These are phyloP conservation scores for Globodera rostochiensis DNA, from an alignment of 1,140 invertebrate genomes.

Conservation along the genomic window DNA sequence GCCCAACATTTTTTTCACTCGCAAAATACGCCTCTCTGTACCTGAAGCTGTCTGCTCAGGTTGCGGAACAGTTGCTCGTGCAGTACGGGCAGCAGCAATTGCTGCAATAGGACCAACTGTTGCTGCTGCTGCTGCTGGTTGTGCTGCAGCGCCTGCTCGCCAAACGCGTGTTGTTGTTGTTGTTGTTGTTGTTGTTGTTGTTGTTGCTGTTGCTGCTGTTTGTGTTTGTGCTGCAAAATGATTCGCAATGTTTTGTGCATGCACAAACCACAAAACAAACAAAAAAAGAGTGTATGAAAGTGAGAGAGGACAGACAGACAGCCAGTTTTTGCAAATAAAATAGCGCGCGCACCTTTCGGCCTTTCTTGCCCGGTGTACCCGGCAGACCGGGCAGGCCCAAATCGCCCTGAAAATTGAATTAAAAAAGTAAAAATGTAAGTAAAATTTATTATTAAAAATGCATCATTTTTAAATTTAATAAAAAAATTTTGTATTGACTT, in stretches of 20 bases:
- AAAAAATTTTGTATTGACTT: too few species aligned
- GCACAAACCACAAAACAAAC: conserved; percentile 22
- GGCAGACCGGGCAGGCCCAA: conserved; percentile 32
- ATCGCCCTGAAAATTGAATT: conserved; percentile 1
- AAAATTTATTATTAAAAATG: too few species aligned
- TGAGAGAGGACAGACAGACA: conserved; percentile 15
- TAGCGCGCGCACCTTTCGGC: conserved; percentile 34
- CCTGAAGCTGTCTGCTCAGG: conserved; percentile 13
- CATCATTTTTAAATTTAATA: too few species aligned
- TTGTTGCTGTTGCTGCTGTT: conserved; percentile 38
- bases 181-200: conserved; percentile 27
- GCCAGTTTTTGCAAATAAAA: neutral
- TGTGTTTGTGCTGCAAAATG: conserved; percentile 8
- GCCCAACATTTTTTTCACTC: too few species aligned
- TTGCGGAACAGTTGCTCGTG: conserved; percentile 42
- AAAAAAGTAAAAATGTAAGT: neutral
- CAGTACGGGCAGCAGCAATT: conserved; percentile 50
- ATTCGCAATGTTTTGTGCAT: neutral
- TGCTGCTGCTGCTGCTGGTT: conserved; percentile 13
- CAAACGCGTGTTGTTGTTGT: conserved; percentile 36
- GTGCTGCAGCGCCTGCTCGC: conserved; percentile 40
- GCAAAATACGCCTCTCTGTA: neutral
- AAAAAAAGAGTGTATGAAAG: conserved; percentile 19
- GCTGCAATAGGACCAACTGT: conserved; percentile 33
- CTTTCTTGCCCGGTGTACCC: conserved; percentile 47